Conservation (phyloP, 2,888 invertebrate species). For the Dryobotodes eremita region DNA sequence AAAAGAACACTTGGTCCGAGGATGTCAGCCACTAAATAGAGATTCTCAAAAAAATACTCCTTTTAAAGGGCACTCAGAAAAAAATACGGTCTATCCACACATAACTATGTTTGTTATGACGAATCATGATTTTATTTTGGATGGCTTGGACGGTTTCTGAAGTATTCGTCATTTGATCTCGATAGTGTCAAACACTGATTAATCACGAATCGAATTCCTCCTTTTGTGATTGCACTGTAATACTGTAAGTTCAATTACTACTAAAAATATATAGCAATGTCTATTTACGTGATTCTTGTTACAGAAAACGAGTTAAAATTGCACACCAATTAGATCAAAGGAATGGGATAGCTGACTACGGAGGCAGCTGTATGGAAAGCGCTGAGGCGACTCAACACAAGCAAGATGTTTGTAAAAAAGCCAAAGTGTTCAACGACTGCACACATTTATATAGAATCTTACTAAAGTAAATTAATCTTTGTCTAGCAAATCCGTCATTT, state of each 20-base stretch:
- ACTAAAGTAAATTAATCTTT: slow-evolving; percentile 70
- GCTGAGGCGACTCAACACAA: slow-evolving; percentile 85
- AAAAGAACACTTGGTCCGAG: slow-evolving; percentile 9
- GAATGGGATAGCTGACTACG: slow-evolving; percentile 73
- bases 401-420: slow-evolving; percentile 87
- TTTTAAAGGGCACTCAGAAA: neutral
- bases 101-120: neutral
- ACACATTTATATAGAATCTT: slow-evolving; percentile 85
- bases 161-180: neutral
- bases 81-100: neutral
- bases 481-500: slow-evolving; percentile 12
- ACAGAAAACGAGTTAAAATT: slow-evolving; percentile 80
- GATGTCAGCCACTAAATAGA: neutral
- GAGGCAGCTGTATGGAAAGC: slow-evolving; percentile 80
- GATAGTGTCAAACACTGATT: neutral
- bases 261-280: neutral
- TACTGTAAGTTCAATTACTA: neutral
- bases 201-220: too few species aligned
- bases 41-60: neutral
- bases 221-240: neutral
- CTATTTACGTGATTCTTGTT: neutral
- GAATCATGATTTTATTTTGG: neutral
- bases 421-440: slow-evolving; percentile 87
- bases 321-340: slow-evolving; percentile 79
- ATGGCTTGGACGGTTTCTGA: neutral